Conservation (phyloP, 2,888 invertebrate species). For the Polymixis flavicincta region DNA sequence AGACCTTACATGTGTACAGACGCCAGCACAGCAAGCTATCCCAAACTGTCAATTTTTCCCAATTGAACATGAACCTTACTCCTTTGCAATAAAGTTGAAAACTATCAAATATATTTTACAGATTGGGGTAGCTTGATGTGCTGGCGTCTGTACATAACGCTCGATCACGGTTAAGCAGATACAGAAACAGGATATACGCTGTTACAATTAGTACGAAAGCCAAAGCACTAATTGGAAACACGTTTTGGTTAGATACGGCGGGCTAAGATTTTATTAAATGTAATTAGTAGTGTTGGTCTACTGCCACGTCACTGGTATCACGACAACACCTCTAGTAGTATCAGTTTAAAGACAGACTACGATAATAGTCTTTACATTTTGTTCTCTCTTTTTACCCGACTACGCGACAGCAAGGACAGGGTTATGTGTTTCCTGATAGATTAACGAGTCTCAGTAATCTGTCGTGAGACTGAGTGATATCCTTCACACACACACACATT, state of each 20-base stretch:
- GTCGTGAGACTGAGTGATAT: background rate
- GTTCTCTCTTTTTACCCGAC: background rate
- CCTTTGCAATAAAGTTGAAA: too few species aligned
- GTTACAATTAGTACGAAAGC: constrained; percentile 53
- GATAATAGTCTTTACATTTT: constrained; percentile 30
- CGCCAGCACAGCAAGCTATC: too few species aligned
- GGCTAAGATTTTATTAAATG: constrained; percentile 43
- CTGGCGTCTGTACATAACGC: too few species aligned
- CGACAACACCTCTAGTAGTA: constrained; percentile 32
- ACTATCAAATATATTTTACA: too few species aligned
- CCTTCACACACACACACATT: background rate
- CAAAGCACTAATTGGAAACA: constrained; percentile 57
- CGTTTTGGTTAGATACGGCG: constrained; percentile 51
- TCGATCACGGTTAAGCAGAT: constrained; percentile 38
- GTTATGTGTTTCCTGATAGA: background rate
- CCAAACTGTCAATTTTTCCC: too few species aligned
- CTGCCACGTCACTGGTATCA: constrained; percentile 17
- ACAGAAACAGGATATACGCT: constrained; percentile 40
- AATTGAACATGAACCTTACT: too few species aligned
- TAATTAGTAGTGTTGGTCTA: constrained; percentile 23
- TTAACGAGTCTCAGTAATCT: constrained; percentile 11
- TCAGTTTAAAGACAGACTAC: constrained; percentile 32
- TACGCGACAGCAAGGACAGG: background rate
- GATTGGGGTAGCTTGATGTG: too few species aligned
- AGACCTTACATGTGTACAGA: too few species aligned